These are phyloP conservation scores for Saccopteryx bilineata DNA, from an alignment of 2,113 vertebrate genomes.

Conservation along the genomic window DNA sequence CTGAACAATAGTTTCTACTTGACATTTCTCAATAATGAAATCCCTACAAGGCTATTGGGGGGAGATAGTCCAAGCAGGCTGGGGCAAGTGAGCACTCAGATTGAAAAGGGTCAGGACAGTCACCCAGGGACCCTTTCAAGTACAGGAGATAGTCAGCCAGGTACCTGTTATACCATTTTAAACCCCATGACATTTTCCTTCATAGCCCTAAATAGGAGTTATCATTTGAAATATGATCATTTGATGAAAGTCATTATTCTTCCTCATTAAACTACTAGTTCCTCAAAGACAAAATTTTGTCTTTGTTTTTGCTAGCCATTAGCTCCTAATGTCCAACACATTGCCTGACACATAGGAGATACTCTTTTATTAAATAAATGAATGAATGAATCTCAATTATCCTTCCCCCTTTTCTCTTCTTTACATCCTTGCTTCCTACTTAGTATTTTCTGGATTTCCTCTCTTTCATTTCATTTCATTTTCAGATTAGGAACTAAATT, in stretches of 20 bases:
- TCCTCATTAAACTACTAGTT: neutral
- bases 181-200: neutral
- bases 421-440: neutral
- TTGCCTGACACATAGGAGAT: neutral
- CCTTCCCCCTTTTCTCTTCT: neutral
- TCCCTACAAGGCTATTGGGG: neutral
- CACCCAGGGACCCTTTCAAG: neutral
- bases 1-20: slow-evolving; percentile 19
- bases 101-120: neutral
- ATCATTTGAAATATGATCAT: slow-evolving; percentile 4
- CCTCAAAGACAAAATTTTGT: neutral
- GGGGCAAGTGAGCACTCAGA: neutral
- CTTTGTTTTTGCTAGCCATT: neutral
- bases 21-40: slow-evolving; percentile 49
- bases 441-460: neutral
- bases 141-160: neutral
- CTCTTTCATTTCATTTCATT: slow-evolving; percentile 3
- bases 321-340: neutral
- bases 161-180: neutral
- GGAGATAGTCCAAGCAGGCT: neutral
- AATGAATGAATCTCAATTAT: neutral
- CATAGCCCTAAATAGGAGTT: neutral
- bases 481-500: neutral
- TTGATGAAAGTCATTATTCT: neutral
- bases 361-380: neutral